Base-by-base conservation (phyloP, 2,888 invertebrate genomes). In the Drosophila falleni region DNA sequence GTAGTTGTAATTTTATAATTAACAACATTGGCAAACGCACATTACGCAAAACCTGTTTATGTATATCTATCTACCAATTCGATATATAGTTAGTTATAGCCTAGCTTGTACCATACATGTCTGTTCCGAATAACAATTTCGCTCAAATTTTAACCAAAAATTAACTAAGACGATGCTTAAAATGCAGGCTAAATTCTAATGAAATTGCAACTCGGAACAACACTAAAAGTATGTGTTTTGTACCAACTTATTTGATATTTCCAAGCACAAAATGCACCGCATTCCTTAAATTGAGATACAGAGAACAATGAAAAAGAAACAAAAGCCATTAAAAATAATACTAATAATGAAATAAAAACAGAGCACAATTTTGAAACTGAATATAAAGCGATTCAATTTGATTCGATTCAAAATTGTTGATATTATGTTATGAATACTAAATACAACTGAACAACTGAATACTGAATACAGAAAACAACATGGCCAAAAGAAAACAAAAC, bases 41-140 rank as follows among this genome's bases (percentile, higher is more conserved):
- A 47, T 37, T 29, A 58, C 37, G 49, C 56, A 53, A 53, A 60
- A 72, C 47, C 61, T 78, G 74, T 74, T 79, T 79, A 74, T 74
- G 75, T 79, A 74, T 74, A 47, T 68, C 80, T 74, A 61, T 4
- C 15, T 10, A 72, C n/a, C 19, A 41, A 8, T 37, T 51, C 37
- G 35, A 44, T 37, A 42, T 37, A n/a, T 31, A 50, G 16, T 56
- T 53, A 68, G 31, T 31, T 31, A 31, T 60, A 60, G 47, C 46
- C 35, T 37, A 53, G 53, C 47, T 71, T 50, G 16, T 49, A 39
- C 9, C 47, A 19, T 31, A 53, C 19, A 26, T 4, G 10, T 11
- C 26, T 15, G 33, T 50, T 33, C 50, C 19, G 33, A 19, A 33
- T 33, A 33, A 8, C 50, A 33, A 11, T 50, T 19, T 13, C 50